Base-by-base conservation (phyloP, 2,888 invertebrate genomes). In the Tetragonula carbonaria region DNA sequence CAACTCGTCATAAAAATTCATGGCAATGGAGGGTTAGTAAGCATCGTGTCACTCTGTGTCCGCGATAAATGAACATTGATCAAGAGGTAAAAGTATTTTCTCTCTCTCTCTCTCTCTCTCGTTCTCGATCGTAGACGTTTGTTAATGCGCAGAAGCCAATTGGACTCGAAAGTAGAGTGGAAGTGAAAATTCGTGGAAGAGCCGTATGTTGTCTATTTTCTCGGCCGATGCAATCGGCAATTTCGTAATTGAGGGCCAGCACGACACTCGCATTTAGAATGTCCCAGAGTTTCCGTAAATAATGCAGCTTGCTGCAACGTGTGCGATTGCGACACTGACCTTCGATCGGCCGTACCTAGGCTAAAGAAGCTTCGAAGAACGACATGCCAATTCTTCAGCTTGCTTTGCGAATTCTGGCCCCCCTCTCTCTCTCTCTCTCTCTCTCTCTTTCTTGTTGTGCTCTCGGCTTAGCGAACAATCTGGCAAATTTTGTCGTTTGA, bases 251-350 rank as follows among this genome's bases (percentile, higher is more conserved):
- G 73, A 77, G 74, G 57, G 65, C 68, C 33, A 68, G 45, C 74
- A 75, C 83, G 77, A 55, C 71, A 73, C 77, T 78, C 80, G 74
- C 53, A 63, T 77, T 78, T 77, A 77, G 85, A 85, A 78, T 80
- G 72, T 75, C 59, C 78, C 66, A 80, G 79, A 74, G 75, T 81
- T 89, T 87, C 81, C 83, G 82, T 78, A 89, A 88, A 89, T 87
- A 88, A 88, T 88, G 70, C 75, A 72, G 83, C 76, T 70, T 66
- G 76, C 87, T 67, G 80, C 84, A 80, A 62, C 83, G 66, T 51
- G 78, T 33, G 38, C 45, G 77, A 81, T 89, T 88, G 82, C 88
- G 82, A 87, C 90, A 90, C 74, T 90, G 88, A 88, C 86, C 88
- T 88, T 90, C 88, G 81, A 90, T 88, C 78, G 50, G 68, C 59